Percentiles rank a stretch among this genome's conserved stretches.
phyloP scores from a whole-genome alignment of 2,888 invertebrate genomes.

The Mantis religiosa region DNA sequence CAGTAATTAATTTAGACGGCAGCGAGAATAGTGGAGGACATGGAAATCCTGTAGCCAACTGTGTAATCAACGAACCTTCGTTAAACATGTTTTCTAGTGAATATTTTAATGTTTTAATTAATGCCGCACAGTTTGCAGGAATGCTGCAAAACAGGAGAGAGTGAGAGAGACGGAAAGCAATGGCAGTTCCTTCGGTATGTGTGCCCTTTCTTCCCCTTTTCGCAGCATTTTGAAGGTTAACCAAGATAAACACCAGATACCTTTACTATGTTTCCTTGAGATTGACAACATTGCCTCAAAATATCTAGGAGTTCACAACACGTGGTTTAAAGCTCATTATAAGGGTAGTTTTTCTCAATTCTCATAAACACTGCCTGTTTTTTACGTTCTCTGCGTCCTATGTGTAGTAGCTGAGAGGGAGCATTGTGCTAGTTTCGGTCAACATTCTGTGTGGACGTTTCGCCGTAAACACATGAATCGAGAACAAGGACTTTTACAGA shows the following conservation, averaged over 20 bases:
- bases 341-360: too few relatives aligned
- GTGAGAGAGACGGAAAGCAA: not conserved
- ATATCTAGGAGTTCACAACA: not conserved
- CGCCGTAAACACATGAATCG: too few relatives aligned
- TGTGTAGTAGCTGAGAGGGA: too few relatives aligned
- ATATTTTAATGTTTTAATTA: not conserved
- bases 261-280: too few relatives aligned
- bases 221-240: not conserved
- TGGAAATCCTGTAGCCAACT: not conserved
- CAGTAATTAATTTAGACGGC: not conserved
- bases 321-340: too few relatives aligned
- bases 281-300: not conserved
- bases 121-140: not conserved
- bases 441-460: too few relatives aligned
- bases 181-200: not conserved
- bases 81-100: not conserved
- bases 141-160: not conserved
- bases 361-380: too few relatives aligned
- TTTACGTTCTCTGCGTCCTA: too few relatives aligned
- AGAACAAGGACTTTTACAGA: too few relatives aligned
- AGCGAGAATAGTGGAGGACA: not conserved
- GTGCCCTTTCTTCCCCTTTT: not conserved
- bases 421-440: too few relatives aligned
- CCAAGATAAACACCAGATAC: not conserved
- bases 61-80: not conserved